Conservation (phyloP, 2,797 vertebrate genomes). For the Lerista edwardsae region DNA sequence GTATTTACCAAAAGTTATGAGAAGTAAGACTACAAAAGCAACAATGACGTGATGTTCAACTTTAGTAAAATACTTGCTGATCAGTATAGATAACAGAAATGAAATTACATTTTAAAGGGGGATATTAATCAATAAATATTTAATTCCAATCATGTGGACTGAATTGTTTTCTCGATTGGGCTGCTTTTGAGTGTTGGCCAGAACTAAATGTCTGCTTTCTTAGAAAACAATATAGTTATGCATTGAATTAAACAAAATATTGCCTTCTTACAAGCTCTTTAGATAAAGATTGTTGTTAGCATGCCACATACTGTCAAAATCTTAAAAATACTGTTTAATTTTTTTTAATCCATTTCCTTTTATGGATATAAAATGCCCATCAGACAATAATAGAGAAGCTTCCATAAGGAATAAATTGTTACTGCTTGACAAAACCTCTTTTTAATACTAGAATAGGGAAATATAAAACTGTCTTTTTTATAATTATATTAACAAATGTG, state of each 20-base stretch:
- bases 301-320: slow-evolving; percentile 54
- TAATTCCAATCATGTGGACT: neutral
- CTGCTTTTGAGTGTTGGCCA: neutral
- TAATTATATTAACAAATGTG: slow-evolving; percentile 73
- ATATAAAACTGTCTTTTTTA: slow-evolving; percentile 74
- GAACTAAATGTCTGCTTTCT: neutral
- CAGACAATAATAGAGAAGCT: slow-evolving; percentile 58
- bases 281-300: slow-evolving; percentile 56
- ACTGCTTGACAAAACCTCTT: slow-evolving; percentile 68
- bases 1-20: neutral
- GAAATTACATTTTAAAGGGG: too few relatives aligned
- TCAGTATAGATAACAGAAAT: neutral
- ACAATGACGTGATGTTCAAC: neutral
- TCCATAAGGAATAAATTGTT: slow-evolving; percentile 70
- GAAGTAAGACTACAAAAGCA: neutral
- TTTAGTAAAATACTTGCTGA: neutral
- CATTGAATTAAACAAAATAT: neutral
- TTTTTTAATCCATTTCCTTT: slow-evolving; percentile 68
- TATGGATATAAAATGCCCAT: slow-evolving; percentile 61
- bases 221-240: slow-evolving; percentile 22
- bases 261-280: slow-evolving; percentile 43
- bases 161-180: slow-evolving; percentile 34
- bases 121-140: neutral
- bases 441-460: slow-evolving; percentile 66
- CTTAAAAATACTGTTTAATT: slow-evolving; percentile 64